Percentiles rank a stretch among this genome's conserved stretches.
Evolutionary conservation across 1,140 invertebrate genomes (phyloP).

Genomic region (Ceratina japonica): DNA sequence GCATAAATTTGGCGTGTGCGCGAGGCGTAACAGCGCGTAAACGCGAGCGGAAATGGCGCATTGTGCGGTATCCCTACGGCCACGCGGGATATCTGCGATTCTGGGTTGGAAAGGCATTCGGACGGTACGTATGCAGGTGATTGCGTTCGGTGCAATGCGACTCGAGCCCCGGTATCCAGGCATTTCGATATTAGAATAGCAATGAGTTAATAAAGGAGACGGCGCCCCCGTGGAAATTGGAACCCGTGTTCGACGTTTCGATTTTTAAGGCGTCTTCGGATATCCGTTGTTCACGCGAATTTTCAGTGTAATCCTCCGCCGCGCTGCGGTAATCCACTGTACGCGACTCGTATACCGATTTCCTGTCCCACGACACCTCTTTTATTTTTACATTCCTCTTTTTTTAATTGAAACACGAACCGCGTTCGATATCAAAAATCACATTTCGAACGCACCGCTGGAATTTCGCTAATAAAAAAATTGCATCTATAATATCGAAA

Average conservation of each 20-base stretch:
- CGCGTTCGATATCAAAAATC: no score
- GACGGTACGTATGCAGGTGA: conserved; percentile 51
- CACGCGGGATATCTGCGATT: conserved; percentile 51
- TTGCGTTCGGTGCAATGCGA: conserved; percentile 46
- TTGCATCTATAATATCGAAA: no score
- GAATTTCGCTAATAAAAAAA: no score
- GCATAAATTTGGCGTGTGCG: background rate
- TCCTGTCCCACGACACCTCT: no score
- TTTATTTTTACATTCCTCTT: no score
- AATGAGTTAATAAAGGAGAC: conserved; percentile 32
- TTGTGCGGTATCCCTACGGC: conserved; percentile 46
- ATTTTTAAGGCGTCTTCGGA: background rate
- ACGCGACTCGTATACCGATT: no score
- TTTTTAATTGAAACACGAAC: no score
- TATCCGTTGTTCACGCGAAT: background rate
- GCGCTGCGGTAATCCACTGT: no score
- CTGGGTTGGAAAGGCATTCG: conserved; percentile 51
- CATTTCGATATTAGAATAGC: conserved; percentile 51
- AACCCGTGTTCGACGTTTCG: background rate
- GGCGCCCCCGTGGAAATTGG: background rate
- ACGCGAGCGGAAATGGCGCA: conserved; percentile 33
- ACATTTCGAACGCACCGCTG: no score
- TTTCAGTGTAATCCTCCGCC: background rate
- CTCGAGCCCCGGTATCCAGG: conserved; percentile 20
- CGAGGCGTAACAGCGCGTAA: conserved; percentile 2